Conservation (phyloP, 2,113 vertebrate genomes). For the Mus musculus region DNA sequence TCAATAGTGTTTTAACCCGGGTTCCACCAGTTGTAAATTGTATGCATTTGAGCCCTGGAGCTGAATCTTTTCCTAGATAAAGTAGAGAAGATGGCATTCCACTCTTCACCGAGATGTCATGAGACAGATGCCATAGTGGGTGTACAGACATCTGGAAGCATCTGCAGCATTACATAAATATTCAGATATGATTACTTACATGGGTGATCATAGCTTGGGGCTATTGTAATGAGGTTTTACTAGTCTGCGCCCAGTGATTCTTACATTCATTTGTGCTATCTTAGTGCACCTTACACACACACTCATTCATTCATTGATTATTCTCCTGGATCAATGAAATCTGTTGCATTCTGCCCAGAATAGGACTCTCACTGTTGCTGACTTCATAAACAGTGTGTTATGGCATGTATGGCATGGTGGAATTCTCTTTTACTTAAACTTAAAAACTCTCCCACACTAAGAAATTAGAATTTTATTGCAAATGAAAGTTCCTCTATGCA, state of each 20-base stretch:
- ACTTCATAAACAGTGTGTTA: background rate
- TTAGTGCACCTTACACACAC: background rate
- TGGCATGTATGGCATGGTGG: background rate
- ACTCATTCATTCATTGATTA: no score
- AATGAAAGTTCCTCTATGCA: background rate
- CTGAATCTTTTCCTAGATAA: background rate
- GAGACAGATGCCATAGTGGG: background rate
- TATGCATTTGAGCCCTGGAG: background rate
- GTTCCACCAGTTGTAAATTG: background rate
- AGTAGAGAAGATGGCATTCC: background rate
- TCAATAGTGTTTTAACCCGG: background rate
- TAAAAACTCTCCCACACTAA: background rate
- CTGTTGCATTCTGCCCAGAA: background rate
- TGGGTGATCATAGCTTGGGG: background rate
- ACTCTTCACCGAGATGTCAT: background rate
- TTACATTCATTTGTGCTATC: fast-evolving
- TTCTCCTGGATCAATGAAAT: background rate
- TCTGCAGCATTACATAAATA: background rate
- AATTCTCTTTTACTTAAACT: background rate
- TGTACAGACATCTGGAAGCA: background rate
- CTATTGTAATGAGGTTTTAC: background rate
- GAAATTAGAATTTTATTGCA: background rate
- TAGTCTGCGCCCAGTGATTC: background rate
- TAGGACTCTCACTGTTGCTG: background rate
- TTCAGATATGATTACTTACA: background rate